Percentiles rank a stretch among this genome's conserved stretches.
These are phyloP conservation scores for Dromococcyx pavoninus DNA, from an alignment of 2,797 vertebrate genomes.

Conservation along the genomic window DNA sequence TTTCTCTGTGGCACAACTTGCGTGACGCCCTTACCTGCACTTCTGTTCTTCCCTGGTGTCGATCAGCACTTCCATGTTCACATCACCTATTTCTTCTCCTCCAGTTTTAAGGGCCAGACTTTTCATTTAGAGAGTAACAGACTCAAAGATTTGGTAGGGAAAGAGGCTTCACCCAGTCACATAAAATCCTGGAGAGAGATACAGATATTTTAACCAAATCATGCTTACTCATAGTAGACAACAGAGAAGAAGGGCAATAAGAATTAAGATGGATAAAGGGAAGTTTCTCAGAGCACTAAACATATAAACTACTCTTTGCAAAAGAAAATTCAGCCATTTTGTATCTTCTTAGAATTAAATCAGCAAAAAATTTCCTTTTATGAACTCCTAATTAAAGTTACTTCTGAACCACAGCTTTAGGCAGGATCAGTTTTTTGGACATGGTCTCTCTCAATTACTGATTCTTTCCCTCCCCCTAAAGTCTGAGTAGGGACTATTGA, in stretches of 20 bases:
- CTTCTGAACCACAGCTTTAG: background rate
- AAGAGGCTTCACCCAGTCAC: background rate
- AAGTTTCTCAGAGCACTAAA: background rate
- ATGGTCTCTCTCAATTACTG: background rate
- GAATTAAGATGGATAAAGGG: background rate
- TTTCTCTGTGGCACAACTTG: background rate
- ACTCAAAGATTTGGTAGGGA: background rate
- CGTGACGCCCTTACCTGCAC: background rate
- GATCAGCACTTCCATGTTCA: background rate
- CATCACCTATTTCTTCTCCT: background rate
- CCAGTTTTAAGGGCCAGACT: background rate
- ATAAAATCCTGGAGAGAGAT: background rate
- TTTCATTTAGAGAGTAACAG: background rate
- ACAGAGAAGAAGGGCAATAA: background rate
- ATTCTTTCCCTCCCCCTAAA: background rate
- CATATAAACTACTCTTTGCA: background rate
- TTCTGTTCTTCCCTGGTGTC: background rate
- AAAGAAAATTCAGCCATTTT: background rate
- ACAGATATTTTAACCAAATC: background rate
- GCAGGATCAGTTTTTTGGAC: background rate
- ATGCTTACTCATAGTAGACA: background rate
- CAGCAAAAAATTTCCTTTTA: background rate
- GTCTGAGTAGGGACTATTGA: background rate
- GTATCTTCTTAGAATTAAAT: background rate
- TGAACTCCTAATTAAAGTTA: background rate